Evolutionary conservation across 2,113 vertebrate species (phyloP).

Genomic region (Azemiops feae): DNA sequence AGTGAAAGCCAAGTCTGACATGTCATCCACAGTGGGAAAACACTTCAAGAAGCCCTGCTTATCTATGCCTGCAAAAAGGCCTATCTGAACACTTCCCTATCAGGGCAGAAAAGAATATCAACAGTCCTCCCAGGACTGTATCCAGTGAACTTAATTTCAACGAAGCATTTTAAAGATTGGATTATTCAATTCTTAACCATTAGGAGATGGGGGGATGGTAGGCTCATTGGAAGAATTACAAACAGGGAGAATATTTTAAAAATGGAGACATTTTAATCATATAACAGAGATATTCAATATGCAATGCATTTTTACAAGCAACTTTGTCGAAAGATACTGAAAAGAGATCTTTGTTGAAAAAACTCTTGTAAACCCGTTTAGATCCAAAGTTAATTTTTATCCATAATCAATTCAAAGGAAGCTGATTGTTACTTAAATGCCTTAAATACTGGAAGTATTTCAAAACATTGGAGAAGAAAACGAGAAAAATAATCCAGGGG

Average conservation of each 20-base stretch:
- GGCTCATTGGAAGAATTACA: background rate
- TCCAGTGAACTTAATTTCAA: background rate
- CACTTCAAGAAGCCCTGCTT: background rate
- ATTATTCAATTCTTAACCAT: background rate
- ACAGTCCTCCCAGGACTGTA: background rate
- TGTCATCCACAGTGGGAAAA: background rate
- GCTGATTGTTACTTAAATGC: background rate
- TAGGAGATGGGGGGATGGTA: background rate
- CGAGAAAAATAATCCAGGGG: background rate
- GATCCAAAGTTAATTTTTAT: background rate
- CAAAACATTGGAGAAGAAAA: background rate
- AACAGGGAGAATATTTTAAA: background rate
- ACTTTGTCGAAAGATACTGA: background rate
- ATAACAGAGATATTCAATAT: background rate
- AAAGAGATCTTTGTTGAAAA: background rate
- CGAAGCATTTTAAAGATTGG: background rate
- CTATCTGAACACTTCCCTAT: background rate
- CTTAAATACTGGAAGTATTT: conserved; percentile 25
- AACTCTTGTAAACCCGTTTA: background rate
- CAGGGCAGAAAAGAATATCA: background rate
- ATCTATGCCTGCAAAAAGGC: background rate
- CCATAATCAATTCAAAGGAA: background rate
- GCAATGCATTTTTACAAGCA: background rate
- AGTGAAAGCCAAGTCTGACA: background rate
- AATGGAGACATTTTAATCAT: background rate